These are phyloP conservation scores for Sphaerodactylus townsendi DNA, from an alignment of 2,113 vertebrate species.

Conservation along the genomic window DNA sequence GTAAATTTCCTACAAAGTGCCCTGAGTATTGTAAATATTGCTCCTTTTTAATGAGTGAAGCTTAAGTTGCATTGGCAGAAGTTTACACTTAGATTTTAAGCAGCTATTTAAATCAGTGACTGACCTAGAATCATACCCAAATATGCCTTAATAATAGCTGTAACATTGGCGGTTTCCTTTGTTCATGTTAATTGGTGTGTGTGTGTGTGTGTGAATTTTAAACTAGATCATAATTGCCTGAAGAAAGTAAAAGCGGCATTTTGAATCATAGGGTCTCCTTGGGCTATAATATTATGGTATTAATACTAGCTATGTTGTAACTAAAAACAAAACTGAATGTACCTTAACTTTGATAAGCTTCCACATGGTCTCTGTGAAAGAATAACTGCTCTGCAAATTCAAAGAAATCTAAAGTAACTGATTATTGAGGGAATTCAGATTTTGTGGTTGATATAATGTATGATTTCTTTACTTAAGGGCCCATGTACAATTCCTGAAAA, in stretches of 20 bases:
- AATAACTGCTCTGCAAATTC: neutral
- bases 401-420: neutral
- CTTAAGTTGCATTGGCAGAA: neutral
- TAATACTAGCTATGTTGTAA: neutral
- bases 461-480: neutral
- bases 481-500: neutral
- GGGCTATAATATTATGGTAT: neutral
- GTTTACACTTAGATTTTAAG: neutral
- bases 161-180: constrained; percentile 11
- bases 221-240: neutral
- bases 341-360: neutral
- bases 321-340: neutral
- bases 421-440: neutral
- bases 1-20: constrained; percentile 4
- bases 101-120: neutral
- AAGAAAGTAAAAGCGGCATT: neutral
- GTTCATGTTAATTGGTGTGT: neutral
- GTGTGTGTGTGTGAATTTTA: neutral
- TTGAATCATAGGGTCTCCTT: neutral
- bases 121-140: neutral
- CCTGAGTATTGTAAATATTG: neutral
- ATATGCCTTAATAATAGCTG: neutral
- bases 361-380: neutral
- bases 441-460: neutral
- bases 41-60: neutral